Evolutionary conservation across 2,797 vertebrate species (phyloP).

Genomic region (Pangasius djambal): DNA sequence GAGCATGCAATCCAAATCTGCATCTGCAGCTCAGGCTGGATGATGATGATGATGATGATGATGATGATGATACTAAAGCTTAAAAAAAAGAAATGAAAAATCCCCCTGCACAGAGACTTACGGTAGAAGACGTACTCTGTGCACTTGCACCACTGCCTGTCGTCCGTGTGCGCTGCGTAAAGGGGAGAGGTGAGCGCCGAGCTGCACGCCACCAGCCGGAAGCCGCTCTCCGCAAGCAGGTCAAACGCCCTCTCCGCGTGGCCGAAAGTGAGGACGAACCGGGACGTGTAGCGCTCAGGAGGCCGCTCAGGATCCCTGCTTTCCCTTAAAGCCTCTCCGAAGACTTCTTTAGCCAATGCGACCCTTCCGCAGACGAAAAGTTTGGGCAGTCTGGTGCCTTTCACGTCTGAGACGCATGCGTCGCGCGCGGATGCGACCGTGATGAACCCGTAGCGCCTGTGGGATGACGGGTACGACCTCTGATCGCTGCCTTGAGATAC

Average conservation of each 20-base stretch:
- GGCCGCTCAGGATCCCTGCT: conserved; percentile 90
- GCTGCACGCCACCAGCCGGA: conserved; percentile 97
- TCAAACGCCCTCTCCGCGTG: conserved; percentile 97
- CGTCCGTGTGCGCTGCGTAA: conserved; percentile 85
- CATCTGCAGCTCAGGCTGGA: neutral
- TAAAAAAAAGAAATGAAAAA: neutral
- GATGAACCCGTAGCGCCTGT: conserved; percentile 91
- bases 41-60: conserved; percentile 1
- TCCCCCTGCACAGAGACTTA: conserved; percentile 78
- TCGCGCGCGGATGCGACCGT: conserved; percentile 85
- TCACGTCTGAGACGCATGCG: conserved; percentile 77
- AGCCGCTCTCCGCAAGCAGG: conserved; percentile 96
- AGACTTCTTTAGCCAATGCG: conserved; percentile 94
- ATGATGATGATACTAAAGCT: neutral
- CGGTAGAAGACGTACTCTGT: conserved; percentile 99
- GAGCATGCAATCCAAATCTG: neutral
- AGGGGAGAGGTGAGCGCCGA: conserved; percentile 90
- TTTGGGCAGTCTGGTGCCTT: conserved; percentile 86
- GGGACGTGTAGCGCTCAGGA: conserved; percentile 91
- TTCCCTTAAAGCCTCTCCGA: conserved; percentile 94
- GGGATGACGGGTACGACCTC: conserved; percentile 85
- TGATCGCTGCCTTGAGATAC: conserved; percentile 90
- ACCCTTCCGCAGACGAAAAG: conserved; percentile 96
- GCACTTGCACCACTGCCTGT: conserved; percentile 97
- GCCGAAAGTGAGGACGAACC: conserved; percentile 94